phyloP scores from a whole-genome alignment of 2,113 vertebrate species.

The Periophthalmodon schlosseri region DNA sequence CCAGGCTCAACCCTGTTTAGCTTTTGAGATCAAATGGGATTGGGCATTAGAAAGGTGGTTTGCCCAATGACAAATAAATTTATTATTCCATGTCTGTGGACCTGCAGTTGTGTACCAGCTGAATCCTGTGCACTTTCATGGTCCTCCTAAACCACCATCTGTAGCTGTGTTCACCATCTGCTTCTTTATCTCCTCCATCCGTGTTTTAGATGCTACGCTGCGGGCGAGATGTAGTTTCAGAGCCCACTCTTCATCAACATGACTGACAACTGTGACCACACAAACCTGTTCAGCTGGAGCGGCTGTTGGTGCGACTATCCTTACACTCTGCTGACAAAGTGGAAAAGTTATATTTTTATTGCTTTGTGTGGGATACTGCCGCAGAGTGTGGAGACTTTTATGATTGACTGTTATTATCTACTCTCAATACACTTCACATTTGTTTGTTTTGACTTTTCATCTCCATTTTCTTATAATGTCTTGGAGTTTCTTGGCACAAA shows the following conservation, averaged over 20 bases:
- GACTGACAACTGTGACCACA: constrained; percentile 25
- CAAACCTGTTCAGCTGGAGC: constrained; percentile 24
- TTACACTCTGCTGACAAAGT: constrained; percentile 25
- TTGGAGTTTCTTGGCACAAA: constrained; percentile 31
- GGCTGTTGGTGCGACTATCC: neutral
- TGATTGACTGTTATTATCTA: constrained; percentile 24
- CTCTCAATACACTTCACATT: constrained; percentile 20
- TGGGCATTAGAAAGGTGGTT: no score
- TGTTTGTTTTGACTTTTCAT: constrained; percentile 32
- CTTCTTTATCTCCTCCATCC: constrained; percentile 36
- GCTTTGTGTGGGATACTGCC: constrained; percentile 21
- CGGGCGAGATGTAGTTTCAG: constrained; percentile 25
- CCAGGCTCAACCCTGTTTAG: no score
- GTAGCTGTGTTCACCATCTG: constrained; percentile 28
- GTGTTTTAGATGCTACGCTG: constrained; percentile 12
- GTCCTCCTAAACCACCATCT: constrained; percentile 26
- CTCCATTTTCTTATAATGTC: constrained; percentile 18
- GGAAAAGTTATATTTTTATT: constrained; percentile 28
- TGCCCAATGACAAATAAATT: neutral
- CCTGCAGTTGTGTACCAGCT: neutral
- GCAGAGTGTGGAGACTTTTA: constrained; percentile 13
- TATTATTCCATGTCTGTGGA: neutral
- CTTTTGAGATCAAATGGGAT: no score
- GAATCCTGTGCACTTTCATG: constrained; percentile 3
- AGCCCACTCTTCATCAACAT: constrained; percentile 31